A percentile compares a stretch with the other conserved stretches of the same genome.
These are phyloP conservation scores for Acleris cristana DNA, from an alignment of 2,888 invertebrate genomes.

Conservation along the genomic window DNA sequence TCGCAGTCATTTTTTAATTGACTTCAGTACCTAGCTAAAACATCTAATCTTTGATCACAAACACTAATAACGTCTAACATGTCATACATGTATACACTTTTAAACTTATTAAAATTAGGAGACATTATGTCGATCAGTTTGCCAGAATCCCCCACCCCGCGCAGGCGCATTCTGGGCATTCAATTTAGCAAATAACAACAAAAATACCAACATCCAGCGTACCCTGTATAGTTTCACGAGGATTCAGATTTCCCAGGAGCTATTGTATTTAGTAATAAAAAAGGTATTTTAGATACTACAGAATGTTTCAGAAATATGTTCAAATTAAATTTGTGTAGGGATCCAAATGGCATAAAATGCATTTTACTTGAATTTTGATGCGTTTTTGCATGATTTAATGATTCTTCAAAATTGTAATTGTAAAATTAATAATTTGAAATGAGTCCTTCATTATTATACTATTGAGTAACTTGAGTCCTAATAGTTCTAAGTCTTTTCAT, in stretches of 20 bases:
- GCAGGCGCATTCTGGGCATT: slow-evolving; percentile 44
- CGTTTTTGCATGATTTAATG: too few species aligned
- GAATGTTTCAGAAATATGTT: background rate
- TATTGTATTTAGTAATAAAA: slow-evolving; percentile 22
- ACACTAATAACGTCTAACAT: too few species aligned
- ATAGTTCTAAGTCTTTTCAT: too few species aligned
- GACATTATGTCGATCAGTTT: background rate
- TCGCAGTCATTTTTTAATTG: too few species aligned
- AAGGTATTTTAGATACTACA: slow-evolving; percentile 5
- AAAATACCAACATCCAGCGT: slow-evolving; percentile 48
- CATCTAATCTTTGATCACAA: too few species aligned
- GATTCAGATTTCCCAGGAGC: slow-evolving; percentile 33
- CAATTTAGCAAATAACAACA: slow-evolving; percentile 53
- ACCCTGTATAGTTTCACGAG: slow-evolving; percentile 19
- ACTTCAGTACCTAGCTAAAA: too few species aligned
- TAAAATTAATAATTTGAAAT: too few species aligned
- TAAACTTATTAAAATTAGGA: background rate
- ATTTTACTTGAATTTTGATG: too few species aligned
- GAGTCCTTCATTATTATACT: too few species aligned
- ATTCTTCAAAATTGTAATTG: too few species aligned
- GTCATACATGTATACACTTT: too few species aligned
- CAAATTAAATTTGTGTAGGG: background rate
- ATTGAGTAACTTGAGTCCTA: too few species aligned
- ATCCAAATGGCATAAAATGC: background rate
- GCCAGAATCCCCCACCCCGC: slow-evolving; percentile 33